These are phyloP conservation scores for Heliconius sara DNA, from an alignment of 2,888 invertebrate species.

Conservation along the genomic window DNA sequence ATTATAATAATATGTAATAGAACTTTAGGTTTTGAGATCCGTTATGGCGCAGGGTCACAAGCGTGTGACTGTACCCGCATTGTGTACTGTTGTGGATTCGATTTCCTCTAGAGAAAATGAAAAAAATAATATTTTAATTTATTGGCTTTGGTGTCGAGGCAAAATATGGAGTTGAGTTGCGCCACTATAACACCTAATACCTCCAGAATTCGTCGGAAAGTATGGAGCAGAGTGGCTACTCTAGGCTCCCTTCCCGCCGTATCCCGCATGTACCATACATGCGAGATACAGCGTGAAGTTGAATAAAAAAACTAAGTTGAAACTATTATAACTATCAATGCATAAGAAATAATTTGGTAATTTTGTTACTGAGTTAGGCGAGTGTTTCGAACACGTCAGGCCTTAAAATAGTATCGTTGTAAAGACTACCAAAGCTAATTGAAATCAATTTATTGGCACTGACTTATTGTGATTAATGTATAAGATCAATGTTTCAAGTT, in stretches of 20 bases:
- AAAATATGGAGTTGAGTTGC: no score
- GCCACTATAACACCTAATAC: no score
- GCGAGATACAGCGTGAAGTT: no score
- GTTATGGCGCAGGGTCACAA: no score
- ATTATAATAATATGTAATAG: no score
- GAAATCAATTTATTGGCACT: constrained; percentile 35
- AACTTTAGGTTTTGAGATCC: no score
- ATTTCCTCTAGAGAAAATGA: no score
- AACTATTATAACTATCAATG: not conserved
- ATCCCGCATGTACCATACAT: no score
- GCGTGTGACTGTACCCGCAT: no score
- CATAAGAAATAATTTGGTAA: not conserved
- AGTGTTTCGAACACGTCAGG: constrained; percentile 13
- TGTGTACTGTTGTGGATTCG: no score
- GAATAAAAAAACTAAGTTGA: not conserved
- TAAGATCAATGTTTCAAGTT: constrained; percentile 29
- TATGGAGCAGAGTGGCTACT: not conserved
- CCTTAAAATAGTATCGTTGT: constrained; percentile 21
- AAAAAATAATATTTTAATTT: no score
- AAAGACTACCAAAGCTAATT: constrained; percentile 24
- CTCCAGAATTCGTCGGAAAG: not conserved
- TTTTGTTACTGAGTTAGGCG: not conserved
- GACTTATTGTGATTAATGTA: constrained; percentile 25
- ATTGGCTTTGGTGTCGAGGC: no score
- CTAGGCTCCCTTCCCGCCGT: not conserved